Evolutionary conservation across 2,888 invertebrate species (phyloP).

Genomic region (Athalia cordata): DNA sequence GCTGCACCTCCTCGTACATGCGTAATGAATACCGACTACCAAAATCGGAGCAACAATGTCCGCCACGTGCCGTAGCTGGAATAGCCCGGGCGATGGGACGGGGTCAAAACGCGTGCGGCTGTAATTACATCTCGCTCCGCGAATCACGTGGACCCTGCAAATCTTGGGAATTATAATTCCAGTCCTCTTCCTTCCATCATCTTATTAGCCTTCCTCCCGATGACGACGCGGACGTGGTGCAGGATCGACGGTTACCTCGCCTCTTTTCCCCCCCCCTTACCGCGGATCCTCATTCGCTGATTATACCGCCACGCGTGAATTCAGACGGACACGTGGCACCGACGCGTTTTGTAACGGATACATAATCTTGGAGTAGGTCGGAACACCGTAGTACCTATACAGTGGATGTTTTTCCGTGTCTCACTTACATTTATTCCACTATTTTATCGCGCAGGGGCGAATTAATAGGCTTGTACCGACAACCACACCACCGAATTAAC

Average conservation of each 20-base stretch:
- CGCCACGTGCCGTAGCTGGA: slow-evolving; percentile 39
- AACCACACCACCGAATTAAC: no score
- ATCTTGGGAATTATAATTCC: not conserved
- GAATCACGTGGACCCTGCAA: not conserved
- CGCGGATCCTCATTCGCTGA: slow-evolving; percentile 37
- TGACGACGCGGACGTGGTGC: no score
- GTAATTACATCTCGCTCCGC: slow-evolving; percentile 35
- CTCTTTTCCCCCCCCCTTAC: not conserved
- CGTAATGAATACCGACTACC: slow-evolving; percentile 32
- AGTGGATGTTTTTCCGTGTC: no score
- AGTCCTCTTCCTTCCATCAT: not conserved
- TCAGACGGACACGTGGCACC: slow-evolving; percentile 18
- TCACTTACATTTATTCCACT: no score
- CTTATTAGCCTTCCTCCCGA: not conserved
- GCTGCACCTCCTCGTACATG: no score
- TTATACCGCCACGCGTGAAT: slow-evolving; percentile 13
- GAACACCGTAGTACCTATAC: no score
- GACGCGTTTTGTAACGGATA: slow-evolving; percentile 5
- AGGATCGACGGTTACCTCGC: not conserved
- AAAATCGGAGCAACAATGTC: slow-evolving; percentile 38
- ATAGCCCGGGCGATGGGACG: slow-evolving; percentile 24
- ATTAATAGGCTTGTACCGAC: no score
- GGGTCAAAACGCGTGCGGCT: slow-evolving; percentile 32
- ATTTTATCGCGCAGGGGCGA: no score
- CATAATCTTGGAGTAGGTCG: no score